Evolutionary conservation across 2,888 invertebrate genomes (phyloP).

Genomic region (Drosophila demipolita): DNA sequence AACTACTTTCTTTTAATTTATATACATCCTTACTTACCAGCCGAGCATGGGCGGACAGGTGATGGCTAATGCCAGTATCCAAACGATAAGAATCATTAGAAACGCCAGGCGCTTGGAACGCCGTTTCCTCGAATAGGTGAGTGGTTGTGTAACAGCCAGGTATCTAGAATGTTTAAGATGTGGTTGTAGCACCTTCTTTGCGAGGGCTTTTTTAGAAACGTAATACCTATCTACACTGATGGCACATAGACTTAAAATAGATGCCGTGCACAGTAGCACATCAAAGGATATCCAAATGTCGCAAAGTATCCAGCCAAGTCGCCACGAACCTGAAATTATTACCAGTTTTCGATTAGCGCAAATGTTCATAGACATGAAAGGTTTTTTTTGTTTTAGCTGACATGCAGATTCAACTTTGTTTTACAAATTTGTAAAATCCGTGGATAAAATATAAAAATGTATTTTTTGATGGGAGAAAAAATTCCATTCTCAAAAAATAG

Average conservation of each 20-base stretch:
- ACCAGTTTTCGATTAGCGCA: constrained; percentile 9
- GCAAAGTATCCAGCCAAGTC: constrained; percentile 94
- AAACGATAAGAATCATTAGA: constrained; percentile 94
- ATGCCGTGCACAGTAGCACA: constrained; percentile 89
- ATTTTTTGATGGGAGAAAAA: not conserved
- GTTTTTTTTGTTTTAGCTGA: not conserved
- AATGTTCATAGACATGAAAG: not conserved
- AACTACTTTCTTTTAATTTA: constrained; percentile 5
- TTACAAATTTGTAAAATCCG: not conserved
- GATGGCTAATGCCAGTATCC: constrained; percentile 95
- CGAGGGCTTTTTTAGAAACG: not conserved
- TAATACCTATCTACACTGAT: constrained; percentile 66
- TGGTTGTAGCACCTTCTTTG: not conserved
- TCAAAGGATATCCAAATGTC: constrained; percentile 97
- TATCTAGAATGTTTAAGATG: constrained; percentile 86
- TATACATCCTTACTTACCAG: constrained; percentile 88
- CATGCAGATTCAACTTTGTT: not conserved
- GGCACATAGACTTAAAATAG: constrained; percentile 69
- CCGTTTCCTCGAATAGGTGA: constrained; percentile 95
- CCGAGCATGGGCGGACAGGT: constrained; percentile 97
- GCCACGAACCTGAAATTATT: constrained; percentile 90
- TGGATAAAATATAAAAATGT: not conserved
- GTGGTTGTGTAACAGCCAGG: constrained; percentile 96
- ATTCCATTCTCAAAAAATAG: not conserved
- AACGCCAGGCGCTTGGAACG: constrained; percentile 94